Evolutionary conservation across 2,113 vertebrate genomes (phyloP).

Genomic region (Willisornis vidua): DNA sequence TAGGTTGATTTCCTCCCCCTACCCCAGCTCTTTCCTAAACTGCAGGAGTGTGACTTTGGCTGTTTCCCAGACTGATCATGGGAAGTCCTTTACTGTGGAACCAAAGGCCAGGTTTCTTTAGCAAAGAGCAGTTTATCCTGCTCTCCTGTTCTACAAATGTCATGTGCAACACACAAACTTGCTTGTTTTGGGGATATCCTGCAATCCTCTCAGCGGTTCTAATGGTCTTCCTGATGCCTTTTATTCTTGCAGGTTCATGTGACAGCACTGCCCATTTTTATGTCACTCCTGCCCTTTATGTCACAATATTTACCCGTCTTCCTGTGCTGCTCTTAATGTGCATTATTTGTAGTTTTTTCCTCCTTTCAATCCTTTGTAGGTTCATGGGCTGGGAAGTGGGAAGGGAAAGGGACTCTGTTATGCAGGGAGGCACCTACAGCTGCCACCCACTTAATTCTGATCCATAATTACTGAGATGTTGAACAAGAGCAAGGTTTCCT

Average conservation of each 20-base stretch:
- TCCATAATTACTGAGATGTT: background rate
- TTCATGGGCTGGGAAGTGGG: background rate
- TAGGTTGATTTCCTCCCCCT: accelerated
- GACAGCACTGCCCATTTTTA: background rate
- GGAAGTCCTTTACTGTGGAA: background rate
- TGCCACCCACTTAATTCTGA: background rate
- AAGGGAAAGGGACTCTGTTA: background rate
- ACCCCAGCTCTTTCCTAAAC: background rate
- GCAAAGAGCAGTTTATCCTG: background rate
- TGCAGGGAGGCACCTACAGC: background rate
- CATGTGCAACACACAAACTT: background rate
- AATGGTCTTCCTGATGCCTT: background rate
- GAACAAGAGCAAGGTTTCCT: background rate
- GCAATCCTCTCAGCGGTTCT: background rate
- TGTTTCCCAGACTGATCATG: background rate
- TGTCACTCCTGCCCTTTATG: background rate
- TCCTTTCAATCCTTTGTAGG: background rate
- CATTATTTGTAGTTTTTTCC: background rate
- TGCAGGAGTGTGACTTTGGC: background rate
- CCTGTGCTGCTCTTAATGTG: background rate
- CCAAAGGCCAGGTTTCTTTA: background rate
- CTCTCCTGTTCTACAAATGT: background rate
- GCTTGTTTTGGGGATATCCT: background rate
- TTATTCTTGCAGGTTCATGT: background rate
- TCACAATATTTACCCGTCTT: background rate